Conservation (phyloP, 1,140 invertebrate species). For the Magallana gigas region DNA sequence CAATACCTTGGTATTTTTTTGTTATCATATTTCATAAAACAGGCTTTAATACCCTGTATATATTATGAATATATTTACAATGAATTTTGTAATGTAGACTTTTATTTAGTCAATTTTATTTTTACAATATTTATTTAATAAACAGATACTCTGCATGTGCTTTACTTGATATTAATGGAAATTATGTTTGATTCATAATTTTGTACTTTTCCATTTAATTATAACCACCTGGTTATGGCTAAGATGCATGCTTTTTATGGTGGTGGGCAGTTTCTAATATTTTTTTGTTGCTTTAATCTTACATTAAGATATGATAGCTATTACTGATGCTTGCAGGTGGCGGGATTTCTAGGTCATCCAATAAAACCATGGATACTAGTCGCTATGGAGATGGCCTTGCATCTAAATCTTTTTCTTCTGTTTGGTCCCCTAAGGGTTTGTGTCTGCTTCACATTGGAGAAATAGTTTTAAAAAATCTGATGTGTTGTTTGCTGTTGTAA, state of each 20-base stretch:
- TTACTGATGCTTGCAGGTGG: conserved; percentile 39
- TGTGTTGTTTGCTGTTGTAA: too few relatives aligned
- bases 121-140: not conserved
- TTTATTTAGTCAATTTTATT: too few relatives aligned
- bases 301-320: not conserved
- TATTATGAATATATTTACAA: too few relatives aligned
- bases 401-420: conserved; percentile 30
- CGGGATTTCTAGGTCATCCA: conserved; percentile 24
- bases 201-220: not conserved
- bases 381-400: conserved; percentile 37
- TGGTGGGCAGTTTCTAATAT: conserved; percentile 8
- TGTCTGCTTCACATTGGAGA: conserved; percentile 24
- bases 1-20: not conserved
- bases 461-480: too few relatives aligned
- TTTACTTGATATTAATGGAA: not conserved
- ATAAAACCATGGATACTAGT: conserved; percentile 33
- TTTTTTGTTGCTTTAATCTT: not conserved
- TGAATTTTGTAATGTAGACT: too few relatives aligned
- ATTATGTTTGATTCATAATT: conserved; percentile 13
- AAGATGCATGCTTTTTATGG: not conserved
- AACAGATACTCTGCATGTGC: conserved; percentile 16
- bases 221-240: not conserved
- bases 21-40: not conserved
- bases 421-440: conserved; percentile 57
- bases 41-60: not conserved